Conservation (phyloP, 2,888 invertebrate genomes). For the Craniophora ligustri region DNA sequence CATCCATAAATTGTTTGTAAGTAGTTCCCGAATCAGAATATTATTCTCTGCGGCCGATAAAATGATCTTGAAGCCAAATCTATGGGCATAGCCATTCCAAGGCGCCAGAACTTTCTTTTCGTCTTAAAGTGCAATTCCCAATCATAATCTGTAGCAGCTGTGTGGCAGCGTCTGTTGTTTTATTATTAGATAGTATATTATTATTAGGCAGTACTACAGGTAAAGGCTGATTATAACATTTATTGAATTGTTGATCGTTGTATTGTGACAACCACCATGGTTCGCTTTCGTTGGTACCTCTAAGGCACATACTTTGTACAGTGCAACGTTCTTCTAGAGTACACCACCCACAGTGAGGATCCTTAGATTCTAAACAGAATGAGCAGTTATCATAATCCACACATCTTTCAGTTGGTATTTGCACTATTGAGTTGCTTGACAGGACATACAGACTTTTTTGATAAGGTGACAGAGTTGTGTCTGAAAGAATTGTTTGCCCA, state of each 20-base stretch:
- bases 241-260: constrained; percentile 97
- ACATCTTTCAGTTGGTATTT: constrained; percentile 94
- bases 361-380: constrained; percentile 95
- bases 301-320: constrained; percentile 95
- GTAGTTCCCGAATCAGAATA: too few species aligned
- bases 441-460: constrained; percentile 96
- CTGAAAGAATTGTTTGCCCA: constrained; percentile 94
- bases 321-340: constrained; percentile 97
- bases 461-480: constrained; percentile 95
- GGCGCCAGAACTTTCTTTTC: too few species aligned
- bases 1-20: too few species aligned
- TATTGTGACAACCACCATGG: constrained; percentile 97
- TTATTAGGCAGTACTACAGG: too few species aligned
- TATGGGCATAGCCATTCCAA: too few species aligned
- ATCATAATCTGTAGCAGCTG: too few species aligned
- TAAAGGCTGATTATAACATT: constrained; percentile 96
- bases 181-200: too few species aligned
- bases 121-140: too few species aligned
- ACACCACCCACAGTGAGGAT: constrained; percentile 98
- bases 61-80: too few species aligned
- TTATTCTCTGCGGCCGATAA: too few species aligned
- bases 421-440: constrained; percentile 88
- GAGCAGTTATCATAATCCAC: constrained; percentile 95
- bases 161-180: too few species aligned
- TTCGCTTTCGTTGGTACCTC: constrained; percentile 96